These are phyloP conservation scores for Hormaphis cornu DNA, from an alignment of 1,140 invertebrate species.

Conservation along the genomic window DNA sequence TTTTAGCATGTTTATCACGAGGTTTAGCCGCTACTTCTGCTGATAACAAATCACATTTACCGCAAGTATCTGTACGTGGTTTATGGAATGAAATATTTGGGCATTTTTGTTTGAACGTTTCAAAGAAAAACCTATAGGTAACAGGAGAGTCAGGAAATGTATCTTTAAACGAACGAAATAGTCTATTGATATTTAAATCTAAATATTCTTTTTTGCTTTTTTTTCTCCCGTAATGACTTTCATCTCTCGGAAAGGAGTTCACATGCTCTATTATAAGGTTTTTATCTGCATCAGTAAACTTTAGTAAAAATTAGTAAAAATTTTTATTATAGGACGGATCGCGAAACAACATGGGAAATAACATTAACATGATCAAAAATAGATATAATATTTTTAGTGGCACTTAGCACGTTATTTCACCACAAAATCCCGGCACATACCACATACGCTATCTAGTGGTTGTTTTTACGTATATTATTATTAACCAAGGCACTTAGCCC, in stretches of 20 bases:
- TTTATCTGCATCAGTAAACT: neutral
- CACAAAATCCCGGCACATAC: too few species aligned
- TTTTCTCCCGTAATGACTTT: neutral
- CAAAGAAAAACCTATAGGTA: slow-evolving; percentile 35
- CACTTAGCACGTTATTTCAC: too few species aligned
- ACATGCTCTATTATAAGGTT: neutral
- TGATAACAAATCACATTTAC: neutral
- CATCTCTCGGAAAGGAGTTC: neutral
- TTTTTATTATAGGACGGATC: too few species aligned
- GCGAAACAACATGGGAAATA: too few species aligned
- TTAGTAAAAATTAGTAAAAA: too few species aligned
- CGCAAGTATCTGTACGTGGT: neutral
- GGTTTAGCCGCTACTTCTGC: neutral
- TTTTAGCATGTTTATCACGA: neutral
- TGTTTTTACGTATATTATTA: too few species aligned
- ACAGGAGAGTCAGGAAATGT: neutral
- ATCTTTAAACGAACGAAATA: slow-evolving; percentile 1
- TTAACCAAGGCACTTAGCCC: too few species aligned
- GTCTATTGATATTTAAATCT: neutral
- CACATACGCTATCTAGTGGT: too few species aligned
- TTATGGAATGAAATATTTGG: neutral
- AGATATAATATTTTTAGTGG: too few species aligned
- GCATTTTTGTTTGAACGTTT: slow-evolving; percentile 1
- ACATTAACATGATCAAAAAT: too few species aligned
- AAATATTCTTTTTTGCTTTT: too few species aligned